Evolutionary conservation across 2,113 vertebrate genomes (phyloP).

Genomic region (Pelmatolapia mariae): DNA sequence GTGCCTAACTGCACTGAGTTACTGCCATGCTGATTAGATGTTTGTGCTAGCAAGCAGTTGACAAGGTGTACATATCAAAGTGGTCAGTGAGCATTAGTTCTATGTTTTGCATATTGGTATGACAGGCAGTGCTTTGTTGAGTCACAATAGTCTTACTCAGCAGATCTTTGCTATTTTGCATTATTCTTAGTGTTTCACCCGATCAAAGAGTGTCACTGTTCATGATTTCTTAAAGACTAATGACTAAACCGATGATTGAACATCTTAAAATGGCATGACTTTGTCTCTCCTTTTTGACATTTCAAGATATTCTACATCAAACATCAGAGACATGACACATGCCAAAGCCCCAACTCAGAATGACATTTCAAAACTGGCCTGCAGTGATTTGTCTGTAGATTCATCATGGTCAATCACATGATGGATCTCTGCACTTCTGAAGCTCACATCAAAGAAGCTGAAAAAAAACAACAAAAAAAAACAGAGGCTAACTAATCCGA

Average conservation of each 20-base stretch:
- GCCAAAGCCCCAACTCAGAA: slow-evolving; percentile 46
- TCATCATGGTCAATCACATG: slow-evolving; percentile 64
- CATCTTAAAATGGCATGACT: slow-evolving; percentile 13
- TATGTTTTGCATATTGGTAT: neutral
- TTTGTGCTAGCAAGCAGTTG: neutral
- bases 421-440: neutral
- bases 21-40: neutral
- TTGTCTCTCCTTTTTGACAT: slow-evolving; percentile 41
- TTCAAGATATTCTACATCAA: slow-evolving; percentile 20
- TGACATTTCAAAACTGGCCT: slow-evolving; percentile 67
- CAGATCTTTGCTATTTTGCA: neutral
- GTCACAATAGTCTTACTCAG: neutral
- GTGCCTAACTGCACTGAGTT: neutral
- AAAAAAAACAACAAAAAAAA: neutral
- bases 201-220: neutral
- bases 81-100: neutral
- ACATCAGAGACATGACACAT: slow-evolving; percentile 18
- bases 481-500: slow-evolving; percentile 42
- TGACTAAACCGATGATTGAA: neutral
- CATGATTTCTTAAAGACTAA: neutral
- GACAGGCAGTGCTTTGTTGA: neutral
- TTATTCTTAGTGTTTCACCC: neutral
- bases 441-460: slow-evolving; percentile 35
- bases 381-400: slow-evolving; percentile 52
- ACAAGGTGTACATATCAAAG: neutral